Base-by-base conservation (phyloP, 2,888 invertebrate genomes). In the Gordius sp. region DNA sequence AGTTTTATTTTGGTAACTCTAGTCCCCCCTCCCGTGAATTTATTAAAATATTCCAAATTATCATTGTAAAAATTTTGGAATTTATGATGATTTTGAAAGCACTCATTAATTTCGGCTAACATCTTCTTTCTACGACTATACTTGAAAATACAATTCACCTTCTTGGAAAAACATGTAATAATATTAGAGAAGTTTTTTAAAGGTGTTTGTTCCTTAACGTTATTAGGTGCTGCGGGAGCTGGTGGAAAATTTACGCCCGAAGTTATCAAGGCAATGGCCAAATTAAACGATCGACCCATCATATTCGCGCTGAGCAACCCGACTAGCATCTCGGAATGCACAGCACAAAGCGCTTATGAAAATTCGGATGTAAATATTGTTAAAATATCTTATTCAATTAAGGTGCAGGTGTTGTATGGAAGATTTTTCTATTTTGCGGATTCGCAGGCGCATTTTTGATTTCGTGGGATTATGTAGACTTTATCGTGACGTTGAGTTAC, bases 291-390 rank as follows among this genome's bases (percentile, higher is more conserved):
- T 24, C 74, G 75, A 57, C 97, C 97, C 1, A 79, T 99, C 60
- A 83, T 97, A 64, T 97, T 97, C 71, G 93, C 97, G 13, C 76
- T 97, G 54, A 91, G 91, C 68, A 97, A 97, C 74, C 97, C 97
- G 58, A 99, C 97, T 58, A 78, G 78, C 69, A 89, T 89, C 73
- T 87, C 97, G 0, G 97, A 97, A 72, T 97, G 97, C 68, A 93
- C 97, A n/a, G 97, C 97, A n/a, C 84, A 87, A 69, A 77, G 85
- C 64, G 93, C 91, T 2, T 97, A 91, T 71, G 75, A 69, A 41
- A 71, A 79, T 65, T 87, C 91, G 0, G 77, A 83, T 61, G 85
- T 83, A 66, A n/a, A n/a, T n/a, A n/a, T n/a, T n/a, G n/a, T n/a
- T n/a, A n/a, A n/a, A n/a, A n/a, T n/a, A n/a, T n/a, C n/a, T n/a